Percentiles rank a stretch among this genome's conserved stretches.
These are phyloP conservation scores for Paraescarpia echinospica DNA, from an alignment of 1,140 invertebrate species.

Conservation along the genomic window DNA sequence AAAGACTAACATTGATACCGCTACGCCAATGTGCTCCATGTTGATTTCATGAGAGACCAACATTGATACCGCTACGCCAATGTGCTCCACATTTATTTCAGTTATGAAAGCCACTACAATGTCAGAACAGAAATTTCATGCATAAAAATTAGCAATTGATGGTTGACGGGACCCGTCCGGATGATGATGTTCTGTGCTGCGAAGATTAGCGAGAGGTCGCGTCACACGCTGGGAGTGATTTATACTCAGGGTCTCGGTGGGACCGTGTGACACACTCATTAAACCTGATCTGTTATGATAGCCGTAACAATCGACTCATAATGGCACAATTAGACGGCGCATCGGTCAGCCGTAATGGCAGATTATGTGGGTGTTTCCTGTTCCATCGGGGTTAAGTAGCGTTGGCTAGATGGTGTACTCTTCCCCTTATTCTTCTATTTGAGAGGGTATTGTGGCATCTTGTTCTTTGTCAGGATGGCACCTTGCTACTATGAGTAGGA, in stretches of 20 bases:
- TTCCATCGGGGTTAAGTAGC: not conserved
- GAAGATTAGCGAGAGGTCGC: not conserved
- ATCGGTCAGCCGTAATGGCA: not conserved
- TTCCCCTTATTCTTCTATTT: too few relatives aligned
- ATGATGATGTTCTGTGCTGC: not conserved
- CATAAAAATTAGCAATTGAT: not conserved
- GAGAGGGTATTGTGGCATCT: not conserved
- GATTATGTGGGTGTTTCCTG: constrained; percentile 4
- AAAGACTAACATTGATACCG: too few relatives aligned
- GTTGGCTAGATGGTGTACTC: not conserved
- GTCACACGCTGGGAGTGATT: not conserved
- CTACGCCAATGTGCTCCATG: too few relatives aligned
- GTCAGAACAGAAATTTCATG: not conserved
- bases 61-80: too few relatives aligned
- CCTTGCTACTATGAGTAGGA: not conserved
- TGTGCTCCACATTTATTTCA: too few relatives aligned
- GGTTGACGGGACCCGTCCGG: not conserved
- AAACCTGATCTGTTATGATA: not conserved
- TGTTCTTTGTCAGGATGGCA: not conserved
- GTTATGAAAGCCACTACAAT: not conserved
- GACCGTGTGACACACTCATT: not conserved
- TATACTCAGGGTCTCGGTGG: not conserved
- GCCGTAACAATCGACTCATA: not conserved
- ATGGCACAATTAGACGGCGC: not conserved
- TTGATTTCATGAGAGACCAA: too few relatives aligned